Percentiles rank a stretch among this genome's conserved stretches.
Conservation (phyloP, 2,113 vertebrate genomes). For the Ictalurus furcatus region DNA sequence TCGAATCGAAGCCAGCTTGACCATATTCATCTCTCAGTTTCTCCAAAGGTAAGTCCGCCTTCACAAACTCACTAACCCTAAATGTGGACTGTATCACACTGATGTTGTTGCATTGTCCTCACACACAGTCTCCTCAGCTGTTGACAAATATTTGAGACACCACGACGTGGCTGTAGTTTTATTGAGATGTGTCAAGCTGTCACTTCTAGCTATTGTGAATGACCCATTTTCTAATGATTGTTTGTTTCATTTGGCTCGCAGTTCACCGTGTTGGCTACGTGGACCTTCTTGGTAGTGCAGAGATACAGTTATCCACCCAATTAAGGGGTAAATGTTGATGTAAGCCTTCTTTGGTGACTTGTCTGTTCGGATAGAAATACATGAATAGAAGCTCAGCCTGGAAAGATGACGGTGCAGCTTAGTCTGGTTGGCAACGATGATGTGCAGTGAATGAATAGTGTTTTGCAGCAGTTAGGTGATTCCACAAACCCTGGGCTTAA, state of each 20-base stretch:
- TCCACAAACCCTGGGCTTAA: conserved; percentile 67
- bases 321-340: not conserved
- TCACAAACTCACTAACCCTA: conserved; percentile 30
- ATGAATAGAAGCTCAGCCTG: not conserved
- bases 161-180: conserved; percentile 6
- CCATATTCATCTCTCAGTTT: conserved; percentile 58
- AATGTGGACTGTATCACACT: conserved; percentile 19
- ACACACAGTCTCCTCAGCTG: not conserved
- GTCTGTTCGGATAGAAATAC: not conserved
- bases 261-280: conserved; percentile 41
- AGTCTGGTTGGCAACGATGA: not conserved
- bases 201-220: conserved; percentile 57
- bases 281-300: conserved; percentile 16
- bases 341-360: not conserved
- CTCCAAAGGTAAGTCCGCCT: conserved; percentile 68
- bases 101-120: conserved; percentile 26
- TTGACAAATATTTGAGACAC: conserved; percentile 4
- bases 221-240: conserved; percentile 61
- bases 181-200: conserved; percentile 31
- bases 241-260: not conserved
- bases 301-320: not conserved
- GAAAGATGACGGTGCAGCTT: not conserved
- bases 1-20: conserved; percentile 58
- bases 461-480: conserved; percentile 77
- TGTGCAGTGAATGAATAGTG: conserved; percentile 62